Percentiles rank a stretch among this genome's conserved stretches.
These are phyloP conservation scores for Sussaba pulchella DNA, from an alignment of 2,888 invertebrate species.

Conservation along the genomic window DNA sequence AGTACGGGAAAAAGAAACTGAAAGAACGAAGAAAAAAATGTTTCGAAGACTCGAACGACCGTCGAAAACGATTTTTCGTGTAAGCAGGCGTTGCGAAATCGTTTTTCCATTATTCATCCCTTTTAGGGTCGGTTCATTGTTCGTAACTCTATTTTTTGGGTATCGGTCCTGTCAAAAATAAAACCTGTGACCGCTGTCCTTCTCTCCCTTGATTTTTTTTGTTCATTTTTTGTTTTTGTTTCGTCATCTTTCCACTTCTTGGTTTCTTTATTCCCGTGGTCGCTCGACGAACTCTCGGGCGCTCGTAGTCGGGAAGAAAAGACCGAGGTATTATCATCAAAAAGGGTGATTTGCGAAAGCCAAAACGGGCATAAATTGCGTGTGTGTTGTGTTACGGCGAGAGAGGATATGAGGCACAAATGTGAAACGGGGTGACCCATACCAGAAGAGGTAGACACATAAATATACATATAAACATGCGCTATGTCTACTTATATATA, in stretches of 20 bases:
- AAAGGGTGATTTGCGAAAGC: constrained; percentile 41
- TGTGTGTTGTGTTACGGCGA: background rate
- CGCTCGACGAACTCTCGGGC: constrained; percentile 32
- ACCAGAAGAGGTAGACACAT: constrained; percentile 30
- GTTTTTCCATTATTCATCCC: constrained; percentile 42
- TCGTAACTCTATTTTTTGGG: constrained; percentile 79
- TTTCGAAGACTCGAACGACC: too few relatives aligned
- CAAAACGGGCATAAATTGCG: background rate
- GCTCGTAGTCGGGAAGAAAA: constrained; percentile 11
- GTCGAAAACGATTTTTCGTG: background rate
- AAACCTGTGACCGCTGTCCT: constrained; percentile 43
- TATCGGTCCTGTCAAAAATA: constrained; percentile 69
- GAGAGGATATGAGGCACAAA: constrained; percentile 25
- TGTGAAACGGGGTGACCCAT: constrained; percentile 40
- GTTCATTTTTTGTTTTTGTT: background rate
- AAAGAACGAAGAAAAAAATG: too few relatives aligned
- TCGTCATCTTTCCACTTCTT: background rate
- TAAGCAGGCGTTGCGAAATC: constrained; percentile 37
- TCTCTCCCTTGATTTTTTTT: background rate
- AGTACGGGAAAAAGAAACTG: too few relatives aligned
- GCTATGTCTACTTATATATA: too few relatives aligned
- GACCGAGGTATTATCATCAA: constrained; percentile 37
- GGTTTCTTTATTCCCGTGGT: background rate
- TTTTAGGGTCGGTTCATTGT: constrained; percentile 73
- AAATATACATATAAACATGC: background rate